Percentiles rank a stretch among this genome's conserved stretches.
Conservation (phyloP, 2,113 vertebrate genomes). For the Diadophis punctatus region DNA sequence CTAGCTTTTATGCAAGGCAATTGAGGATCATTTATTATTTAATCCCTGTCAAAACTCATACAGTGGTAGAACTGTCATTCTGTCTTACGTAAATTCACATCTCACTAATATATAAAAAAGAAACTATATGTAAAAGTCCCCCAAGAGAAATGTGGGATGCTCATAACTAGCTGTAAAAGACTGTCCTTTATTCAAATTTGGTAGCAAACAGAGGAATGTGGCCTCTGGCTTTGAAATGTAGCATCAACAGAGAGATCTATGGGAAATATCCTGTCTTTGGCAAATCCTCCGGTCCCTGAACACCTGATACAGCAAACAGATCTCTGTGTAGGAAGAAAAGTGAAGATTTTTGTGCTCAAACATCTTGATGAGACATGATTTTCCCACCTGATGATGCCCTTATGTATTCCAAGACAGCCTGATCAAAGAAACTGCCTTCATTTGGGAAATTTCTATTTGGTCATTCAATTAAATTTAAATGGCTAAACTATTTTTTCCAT, state of each 20-base stretch:
- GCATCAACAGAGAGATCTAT: neutral
- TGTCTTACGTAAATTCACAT: slow-evolving; percentile 18
- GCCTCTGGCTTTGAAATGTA: neutral
- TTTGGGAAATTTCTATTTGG: neutral
- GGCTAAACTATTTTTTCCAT: neutral
- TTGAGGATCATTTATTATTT: slow-evolving; percentile 20
- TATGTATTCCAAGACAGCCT: neutral
- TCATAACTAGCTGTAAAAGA: neutral
- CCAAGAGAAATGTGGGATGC: neutral
- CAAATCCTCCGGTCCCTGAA: neutral
- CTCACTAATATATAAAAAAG: slow-evolving; percentile 3
- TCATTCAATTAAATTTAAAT: neutral
- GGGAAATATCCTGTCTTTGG: too few relatives aligned
- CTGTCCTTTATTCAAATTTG: neutral
- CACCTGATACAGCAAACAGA: neutral
- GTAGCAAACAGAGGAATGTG: too few relatives aligned
- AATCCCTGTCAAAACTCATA: slow-evolving; percentile 33
- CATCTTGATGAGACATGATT: neutral
- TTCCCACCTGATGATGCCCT: neutral
- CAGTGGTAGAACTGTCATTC: neutral
- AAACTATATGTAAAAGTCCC: neutral
- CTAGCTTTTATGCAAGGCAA: neutral
- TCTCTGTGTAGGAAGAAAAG: neutral
- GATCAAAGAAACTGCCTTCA: neutral
- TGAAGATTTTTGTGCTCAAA: neutral